phyloP scores from a whole-genome alignment of 2,113 vertebrate species.

The Chlamydotis undulata region DNA sequence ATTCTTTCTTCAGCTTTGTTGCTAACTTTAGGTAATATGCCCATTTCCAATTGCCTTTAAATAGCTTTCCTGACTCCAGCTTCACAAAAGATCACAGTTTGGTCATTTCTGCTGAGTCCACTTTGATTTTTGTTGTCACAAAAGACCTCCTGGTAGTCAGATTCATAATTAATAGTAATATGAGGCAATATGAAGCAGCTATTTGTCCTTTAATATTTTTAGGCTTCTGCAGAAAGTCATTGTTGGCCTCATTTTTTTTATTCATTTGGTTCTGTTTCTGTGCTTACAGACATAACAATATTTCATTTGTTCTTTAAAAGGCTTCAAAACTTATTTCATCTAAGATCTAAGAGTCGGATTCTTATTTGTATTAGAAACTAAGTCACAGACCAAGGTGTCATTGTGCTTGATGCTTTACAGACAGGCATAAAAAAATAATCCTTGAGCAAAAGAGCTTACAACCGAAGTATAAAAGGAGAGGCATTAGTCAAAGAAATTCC shows the following conservation, averaged over 20 bases:
- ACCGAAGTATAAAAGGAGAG: background rate
- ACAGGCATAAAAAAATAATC: background rate
- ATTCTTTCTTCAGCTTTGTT: background rate
- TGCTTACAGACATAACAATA: background rate
- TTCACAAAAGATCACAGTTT: background rate
- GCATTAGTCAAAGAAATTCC: background rate
- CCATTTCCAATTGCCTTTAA: background rate
- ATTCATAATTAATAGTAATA: background rate
- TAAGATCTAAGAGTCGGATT: background rate
- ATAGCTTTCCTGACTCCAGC: background rate
- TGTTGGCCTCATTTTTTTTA: background rate
- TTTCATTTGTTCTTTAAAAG: background rate
- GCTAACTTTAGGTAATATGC: background rate
- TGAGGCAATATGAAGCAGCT: background rate
- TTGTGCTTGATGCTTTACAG: background rate
- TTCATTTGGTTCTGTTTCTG: background rate
- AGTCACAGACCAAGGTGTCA: background rate
- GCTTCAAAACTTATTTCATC: background rate
- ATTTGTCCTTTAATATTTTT: background rate
- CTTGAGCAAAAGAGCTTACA: background rate
- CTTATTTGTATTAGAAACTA: background rate
- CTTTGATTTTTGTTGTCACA: conserved; percentile 3
- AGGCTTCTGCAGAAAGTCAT: background rate
- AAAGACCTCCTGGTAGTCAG: background rate
- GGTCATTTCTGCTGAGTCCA: background rate